These are phyloP conservation scores for Amphiprion percula DNA, from an alignment of 2,113 vertebrate species.

Conservation along the genomic window DNA sequence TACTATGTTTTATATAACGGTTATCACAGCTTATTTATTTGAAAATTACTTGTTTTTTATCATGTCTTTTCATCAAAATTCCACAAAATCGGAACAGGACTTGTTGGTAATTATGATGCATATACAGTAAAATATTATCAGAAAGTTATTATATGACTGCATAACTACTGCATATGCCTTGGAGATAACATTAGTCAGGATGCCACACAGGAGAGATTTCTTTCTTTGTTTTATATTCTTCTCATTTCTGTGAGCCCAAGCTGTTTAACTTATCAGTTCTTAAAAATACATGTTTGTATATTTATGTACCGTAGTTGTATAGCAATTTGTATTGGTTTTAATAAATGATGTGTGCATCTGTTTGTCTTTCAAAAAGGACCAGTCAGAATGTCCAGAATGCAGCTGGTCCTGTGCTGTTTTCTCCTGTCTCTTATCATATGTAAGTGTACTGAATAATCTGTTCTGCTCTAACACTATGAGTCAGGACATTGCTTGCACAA, in stretches of 20 bases:
- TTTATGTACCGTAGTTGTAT: no score
- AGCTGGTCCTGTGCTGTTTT: conserved; percentile 72
- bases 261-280: not conserved
- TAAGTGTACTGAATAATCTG: conserved; percentile 69
- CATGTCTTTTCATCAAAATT: not conserved
- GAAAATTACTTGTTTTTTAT: not conserved
- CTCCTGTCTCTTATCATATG: conserved; percentile 79
- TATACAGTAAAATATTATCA: not conserved
- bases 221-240: not conserved
- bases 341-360: conserved; percentile 17
- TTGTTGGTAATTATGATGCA: not conserved
- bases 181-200: no score
- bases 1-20: not conserved
- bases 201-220: no score
- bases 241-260: not conserved
- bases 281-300: not conserved
- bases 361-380: conserved; percentile 68
- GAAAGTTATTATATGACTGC: no score
- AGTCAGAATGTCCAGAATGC: conserved; percentile 69
- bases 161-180: not conserved
- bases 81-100: not conserved
- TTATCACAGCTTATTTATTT: not conserved
- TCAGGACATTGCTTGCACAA: conserved; percentile 6
- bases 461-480: conserved; percentile 21
- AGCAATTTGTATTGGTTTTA: not conserved